Evolutionary conservation across 2,113 vertebrate genomes (phyloP).

Genomic region (Steatornis caripensis): DNA sequence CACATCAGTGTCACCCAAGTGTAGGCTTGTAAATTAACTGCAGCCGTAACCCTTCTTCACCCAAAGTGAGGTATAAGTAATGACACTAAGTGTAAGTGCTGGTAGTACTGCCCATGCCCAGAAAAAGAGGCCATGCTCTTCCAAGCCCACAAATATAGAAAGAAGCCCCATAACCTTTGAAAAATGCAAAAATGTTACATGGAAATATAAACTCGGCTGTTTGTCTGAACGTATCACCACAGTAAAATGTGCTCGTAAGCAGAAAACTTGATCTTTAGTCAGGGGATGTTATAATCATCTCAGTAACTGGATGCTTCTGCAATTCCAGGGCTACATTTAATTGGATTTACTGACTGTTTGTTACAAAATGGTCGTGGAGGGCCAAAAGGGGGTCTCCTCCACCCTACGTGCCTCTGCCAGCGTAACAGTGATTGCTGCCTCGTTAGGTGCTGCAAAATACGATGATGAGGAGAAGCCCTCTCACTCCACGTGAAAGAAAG

Average conservation of each 20-base stretch:
- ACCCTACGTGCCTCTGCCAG: neutral
- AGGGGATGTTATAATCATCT: neutral
- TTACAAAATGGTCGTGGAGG: neutral
- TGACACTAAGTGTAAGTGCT: neutral
- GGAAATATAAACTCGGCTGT: neutral
- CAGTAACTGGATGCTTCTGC: neutral
- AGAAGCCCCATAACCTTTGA: neutral
- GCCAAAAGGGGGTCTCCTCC: neutral
- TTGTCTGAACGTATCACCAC: neutral
- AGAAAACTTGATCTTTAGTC: neutral
- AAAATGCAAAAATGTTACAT: neutral
- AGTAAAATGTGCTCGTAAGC: neutral
- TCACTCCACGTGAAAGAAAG: neutral
- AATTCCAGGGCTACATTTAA: neutral
- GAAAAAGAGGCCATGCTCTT: neutral
- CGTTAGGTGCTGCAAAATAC: neutral
- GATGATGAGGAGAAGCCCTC: neutral
- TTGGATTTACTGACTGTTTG: neutral
- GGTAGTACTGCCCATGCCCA: neutral
- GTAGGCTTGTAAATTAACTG: neutral
- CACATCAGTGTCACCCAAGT: neutral
- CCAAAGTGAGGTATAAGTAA: neutral
- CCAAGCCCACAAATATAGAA: neutral
- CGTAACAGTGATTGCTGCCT: neutral
- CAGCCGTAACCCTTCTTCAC: neutral